phyloP scores from a whole-genome alignment of 2,113 vertebrate species.

The Marmota monax region DNA sequence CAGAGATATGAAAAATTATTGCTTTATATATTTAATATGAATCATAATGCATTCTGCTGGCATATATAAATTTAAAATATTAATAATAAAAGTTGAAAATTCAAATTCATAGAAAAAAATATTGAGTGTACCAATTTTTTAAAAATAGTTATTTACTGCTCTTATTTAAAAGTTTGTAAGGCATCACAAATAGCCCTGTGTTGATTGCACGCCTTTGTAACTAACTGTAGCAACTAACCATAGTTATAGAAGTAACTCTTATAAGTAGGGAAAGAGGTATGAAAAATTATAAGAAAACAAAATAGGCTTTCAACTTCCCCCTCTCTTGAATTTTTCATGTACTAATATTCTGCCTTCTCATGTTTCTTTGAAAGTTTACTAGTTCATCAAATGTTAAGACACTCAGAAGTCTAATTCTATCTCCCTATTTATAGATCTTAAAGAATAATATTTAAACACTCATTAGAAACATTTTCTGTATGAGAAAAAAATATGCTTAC shows the following conservation, averaged over 20 bases:
- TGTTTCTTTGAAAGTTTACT: not conserved
- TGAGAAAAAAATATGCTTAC: not conserved
- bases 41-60: no score
- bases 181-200: not conserved
- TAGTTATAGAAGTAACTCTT: not conserved
- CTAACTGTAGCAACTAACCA: not conserved
- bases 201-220: not conserved
- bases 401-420: not conserved
- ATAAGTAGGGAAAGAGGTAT: accelerated
- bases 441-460: not conserved
- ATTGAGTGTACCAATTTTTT: not conserved
- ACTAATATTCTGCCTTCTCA: not conserved
- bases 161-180: not conserved
- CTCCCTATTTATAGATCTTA: not conserved
- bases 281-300: not conserved
- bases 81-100: not conserved
- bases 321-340: not conserved
- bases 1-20: no score
- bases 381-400: not conserved
- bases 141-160: not conserved
- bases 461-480: not conserved
- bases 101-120: not conserved
- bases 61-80: no score
- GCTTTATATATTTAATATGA: no score
- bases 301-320: not conserved